Evolutionary conservation across 2,888 invertebrate species (phyloP), one percentile per base, ranked within the genome.

Genomic region (Pegoplata infirma): DNA sequence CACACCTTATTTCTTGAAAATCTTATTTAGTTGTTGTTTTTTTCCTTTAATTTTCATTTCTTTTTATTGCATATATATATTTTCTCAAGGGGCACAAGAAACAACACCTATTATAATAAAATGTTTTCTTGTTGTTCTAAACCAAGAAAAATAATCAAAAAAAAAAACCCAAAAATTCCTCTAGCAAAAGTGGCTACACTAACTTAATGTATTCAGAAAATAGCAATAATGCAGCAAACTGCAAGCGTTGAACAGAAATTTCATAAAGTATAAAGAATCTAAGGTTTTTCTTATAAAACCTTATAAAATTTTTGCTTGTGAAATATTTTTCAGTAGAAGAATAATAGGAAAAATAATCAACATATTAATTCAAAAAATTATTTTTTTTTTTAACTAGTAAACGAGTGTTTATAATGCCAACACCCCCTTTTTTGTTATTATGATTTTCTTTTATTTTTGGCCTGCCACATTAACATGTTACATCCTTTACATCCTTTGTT

Each of bases 1-100:
- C 81, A 83, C 84, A 83, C 76, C 82, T 82, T 77, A 36, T 47
- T 73, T 64, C 7, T 46, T 28, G n/a, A 56, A 78, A 69, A 79
- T 66, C 40, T 66, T 44, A 59, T 67, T 67, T 55, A 40, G 17
- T 25, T 28, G 19, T 16, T 21, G 21, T 5, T 56, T 36, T 64
- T 49, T 66, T 51, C 36, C 32, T 63, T 51, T 47, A n/a, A 59
- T 73, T 58, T 59, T 44, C 51, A 72, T 73, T 68, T 59, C 64
- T 63, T 77, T 76, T 81, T 82, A 80, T 32, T 44, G 32, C n/a
- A 47, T n/a, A n/a, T n/a, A n/a, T 40, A 14, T 68, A n/a, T 69
- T 47, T 75, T 75, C 75, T 79, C 71, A 79, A 79, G 79, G 66
- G 67, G 69, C 49, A 76, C 64, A 49, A 67, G 69, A 55, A 81